phyloP scores from a whole-genome alignment of 2,797 vertebrate genomes.

The Labeo calbasu region DNA sequence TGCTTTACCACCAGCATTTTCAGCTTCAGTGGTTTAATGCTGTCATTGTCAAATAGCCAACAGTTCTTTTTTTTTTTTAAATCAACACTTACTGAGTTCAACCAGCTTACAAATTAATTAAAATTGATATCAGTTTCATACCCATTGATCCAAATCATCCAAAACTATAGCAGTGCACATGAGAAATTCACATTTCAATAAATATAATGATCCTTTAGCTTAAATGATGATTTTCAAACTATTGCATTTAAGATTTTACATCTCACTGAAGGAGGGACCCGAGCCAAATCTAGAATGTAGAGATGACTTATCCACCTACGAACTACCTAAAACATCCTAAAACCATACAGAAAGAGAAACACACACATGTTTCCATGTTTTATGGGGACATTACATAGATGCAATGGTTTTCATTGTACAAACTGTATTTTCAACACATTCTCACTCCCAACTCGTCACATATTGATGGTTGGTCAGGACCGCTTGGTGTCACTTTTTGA shows the following conservation, averaged over 20 bases:
- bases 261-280: too few relatives aligned
- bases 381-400: too few relatives aligned
- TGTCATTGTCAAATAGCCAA: conserved; percentile 28
- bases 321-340: too few relatives aligned
- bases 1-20: conserved; percentile 58
- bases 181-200: background rate
- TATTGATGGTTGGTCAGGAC: too few relatives aligned
- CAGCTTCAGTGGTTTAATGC: conserved; percentile 48
- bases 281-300: background rate
- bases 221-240: background rate
- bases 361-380: too few relatives aligned
- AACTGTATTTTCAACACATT: too few relatives aligned
- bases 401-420: too few relatives aligned
- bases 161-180: background rate
- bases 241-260: background rate
- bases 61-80: background rate
- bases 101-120: background rate
- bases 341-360: too few relatives aligned
- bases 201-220: background rate
- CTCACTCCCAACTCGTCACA: too few relatives aligned
- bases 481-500: too few relatives aligned
- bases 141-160: background rate
- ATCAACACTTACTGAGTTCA: background rate
- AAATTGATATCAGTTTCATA: background rate
- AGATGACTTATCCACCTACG: background rate